Base-by-base conservation (phyloP, 2,888 invertebrate genomes). In the Ornithoptera priamus region DNA sequence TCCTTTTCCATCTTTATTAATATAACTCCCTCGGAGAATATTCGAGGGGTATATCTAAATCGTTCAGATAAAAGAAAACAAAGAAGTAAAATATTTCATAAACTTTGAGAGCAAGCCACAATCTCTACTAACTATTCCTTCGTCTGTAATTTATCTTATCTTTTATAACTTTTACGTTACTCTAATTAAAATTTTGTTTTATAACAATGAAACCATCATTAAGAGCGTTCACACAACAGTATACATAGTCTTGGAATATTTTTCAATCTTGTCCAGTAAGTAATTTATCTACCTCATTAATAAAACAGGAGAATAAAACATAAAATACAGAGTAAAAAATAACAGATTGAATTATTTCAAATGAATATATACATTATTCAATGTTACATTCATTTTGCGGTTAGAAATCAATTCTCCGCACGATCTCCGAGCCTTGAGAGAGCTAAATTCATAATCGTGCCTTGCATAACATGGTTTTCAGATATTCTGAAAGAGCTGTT, bases 391-490 rank as follows among this genome's bases (percentile, higher is more conserved):
- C 57, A 66, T 66, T 66, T 59, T 50, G 59, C 50, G 65, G 65
- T 17, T 53, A 12, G n/a, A 61, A 61, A 61, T 61, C 60, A 61
- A 67, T 61, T 61, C 66, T 53, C 20, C 17, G 60, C 61, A 67
- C 66, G 66, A 67, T 53, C 60, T 50, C 8, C 4, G 36, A 36
- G 66, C 53, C 36, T 61, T 67, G 53, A 18, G 60, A 61, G 66
- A 67, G 50, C 53, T 61, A 67, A 67, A 67, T 67, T 60, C 53
- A 61, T 53, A 67, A 39, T 61, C 66, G 66, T 67, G 66, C 46
- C 61, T 24, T 53, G 66, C 50, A 67, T 67, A 22, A 20, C 20
- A 67, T 53, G 61, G 20, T 36, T 36, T 2, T 17, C 36, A 59
- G 65, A 65, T 60, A 66, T 60, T 61, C 30, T 61, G 12, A 60